A percentile compares a stretch with the other conserved stretches of the same genome.
Conservation (phyloP, 2,113 vertebrate genomes). For the Gopherus evgoodei region DNA sequence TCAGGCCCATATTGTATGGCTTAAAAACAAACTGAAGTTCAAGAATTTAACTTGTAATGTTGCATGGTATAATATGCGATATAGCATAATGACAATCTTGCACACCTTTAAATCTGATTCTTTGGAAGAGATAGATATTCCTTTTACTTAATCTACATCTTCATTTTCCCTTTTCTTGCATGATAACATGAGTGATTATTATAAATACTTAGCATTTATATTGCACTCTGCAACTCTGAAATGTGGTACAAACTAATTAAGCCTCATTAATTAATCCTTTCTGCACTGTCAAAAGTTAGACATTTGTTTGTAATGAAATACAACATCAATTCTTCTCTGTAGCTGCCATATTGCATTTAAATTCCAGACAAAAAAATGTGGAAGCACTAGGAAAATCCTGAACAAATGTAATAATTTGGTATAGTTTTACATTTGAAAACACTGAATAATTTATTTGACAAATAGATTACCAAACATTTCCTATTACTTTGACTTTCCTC, state of each 20-base stretch:
- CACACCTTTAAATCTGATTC: background rate
- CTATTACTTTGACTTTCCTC: background rate
- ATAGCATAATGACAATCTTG: background rate
- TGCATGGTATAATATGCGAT: background rate
- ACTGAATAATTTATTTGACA: background rate
- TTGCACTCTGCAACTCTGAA: background rate
- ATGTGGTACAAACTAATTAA: background rate
- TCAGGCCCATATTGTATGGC: background rate
- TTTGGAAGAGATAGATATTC: background rate
- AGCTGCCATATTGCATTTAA: background rate
- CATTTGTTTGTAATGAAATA: background rate
- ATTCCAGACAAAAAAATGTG: background rate
- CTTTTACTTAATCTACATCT: background rate
- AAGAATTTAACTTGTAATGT: background rate
- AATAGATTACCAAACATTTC: background rate
- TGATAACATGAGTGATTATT: background rate
- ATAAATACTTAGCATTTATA: background rate
- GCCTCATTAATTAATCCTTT: background rate
- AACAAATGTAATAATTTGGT: background rate
- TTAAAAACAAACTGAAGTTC: background rate
- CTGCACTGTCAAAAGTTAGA: background rate
- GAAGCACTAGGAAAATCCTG: background rate
- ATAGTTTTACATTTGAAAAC: background rate
- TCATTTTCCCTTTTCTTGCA: background rate
- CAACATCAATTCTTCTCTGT: background rate